Conservation (phyloP, 2,797 vertebrate genomes). For the Rhinatrema bivittatum region DNA sequence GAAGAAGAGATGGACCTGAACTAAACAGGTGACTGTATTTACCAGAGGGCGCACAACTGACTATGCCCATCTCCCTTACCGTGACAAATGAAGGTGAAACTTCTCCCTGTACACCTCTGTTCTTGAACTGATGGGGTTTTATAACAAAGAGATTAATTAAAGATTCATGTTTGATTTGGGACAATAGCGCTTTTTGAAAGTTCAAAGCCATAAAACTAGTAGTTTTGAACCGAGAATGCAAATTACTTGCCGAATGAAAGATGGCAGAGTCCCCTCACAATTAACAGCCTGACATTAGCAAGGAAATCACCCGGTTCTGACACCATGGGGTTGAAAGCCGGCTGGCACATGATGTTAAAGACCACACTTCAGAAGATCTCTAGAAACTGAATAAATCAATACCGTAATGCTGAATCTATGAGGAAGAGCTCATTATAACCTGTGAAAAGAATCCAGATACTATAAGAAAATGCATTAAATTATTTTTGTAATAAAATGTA, state of each 20-base stretch:
- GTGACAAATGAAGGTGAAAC: not conserved
- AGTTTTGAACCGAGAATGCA: constrained; percentile 24
- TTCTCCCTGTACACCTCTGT: accelerated
- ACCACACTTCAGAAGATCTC: too few relatives aligned
- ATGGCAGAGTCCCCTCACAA: not conserved
- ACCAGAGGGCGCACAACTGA: too few relatives aligned
- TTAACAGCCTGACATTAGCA: accelerated
- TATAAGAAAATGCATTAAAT: too few relatives aligned
- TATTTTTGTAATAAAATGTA: too few relatives aligned
- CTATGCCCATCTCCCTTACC: too few relatives aligned
- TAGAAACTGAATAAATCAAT: too few relatives aligned
- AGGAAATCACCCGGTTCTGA: not conserved
- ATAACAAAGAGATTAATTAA: constrained; percentile 27
- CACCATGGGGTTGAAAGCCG: not conserved
- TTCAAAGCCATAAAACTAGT: constrained; percentile 35
- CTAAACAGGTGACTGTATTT: too few relatives aligned
- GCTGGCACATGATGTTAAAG: too few relatives aligned
- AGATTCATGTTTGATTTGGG: constrained; percentile 33
- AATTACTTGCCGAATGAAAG: not conserved
- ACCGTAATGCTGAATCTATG: too few relatives aligned
- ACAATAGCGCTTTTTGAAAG: constrained; percentile 17
- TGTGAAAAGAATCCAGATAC: too few relatives aligned
- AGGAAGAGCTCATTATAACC: too few relatives aligned
- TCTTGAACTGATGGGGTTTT: not conserved
- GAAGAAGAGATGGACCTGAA: too few relatives aligned